Evolutionary conservation across 2,888 invertebrate genomes (phyloP), one percentile per base, ranked within the genome.

Genomic region (Calameuta pallipes): DNA sequence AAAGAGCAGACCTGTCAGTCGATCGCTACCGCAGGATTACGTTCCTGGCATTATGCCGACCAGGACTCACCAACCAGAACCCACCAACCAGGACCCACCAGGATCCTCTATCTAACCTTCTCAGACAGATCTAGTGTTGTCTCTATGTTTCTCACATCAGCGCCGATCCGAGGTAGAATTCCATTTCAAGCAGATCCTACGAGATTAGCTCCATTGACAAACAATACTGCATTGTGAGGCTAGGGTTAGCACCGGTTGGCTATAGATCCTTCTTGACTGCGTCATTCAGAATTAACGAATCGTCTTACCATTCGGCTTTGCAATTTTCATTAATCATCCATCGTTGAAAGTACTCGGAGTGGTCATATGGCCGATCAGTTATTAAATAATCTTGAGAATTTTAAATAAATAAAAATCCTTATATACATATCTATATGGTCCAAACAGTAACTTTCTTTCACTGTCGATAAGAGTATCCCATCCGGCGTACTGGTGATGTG

Each of bases 151-250:
- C 75, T 75, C 73, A 75, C 78, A 78, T 78, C 74, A 76, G 69
- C 76, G 75, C 77, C 73, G 80, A 83, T 76, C 77, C 81, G 75
- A 74, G 80, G 83, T 81, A 86, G 78, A 84, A 85, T 87, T 85
- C 82, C 83, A 81, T 81, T 81, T 78, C 82, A 74, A 80, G 35
- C 79, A 68, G 79, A 80, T 78, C 78, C 77, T 83, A 79, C 81
- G 83, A 83, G 84, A 86, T 86, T 85, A 86, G 81, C 83, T 85
- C 75, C 80, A 82, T 86, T 82, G 87, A 84, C 82, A 84, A 84
- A 86, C 85, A 84, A 85, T 85, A 76, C 84, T 79, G 82, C 83
- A 80, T 82, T 84, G 83, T 84, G 76, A 76, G n/a, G 77, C 73
- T 36, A 79, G 73, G 71, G 33, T 68, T 34, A 68, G 69, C 75